Evolutionary conservation across 64 coral and sea anemone species (phyloP), one percentile per base, ranked within the genome.

Genomic region (Stichodactyla mertensii): DNA sequence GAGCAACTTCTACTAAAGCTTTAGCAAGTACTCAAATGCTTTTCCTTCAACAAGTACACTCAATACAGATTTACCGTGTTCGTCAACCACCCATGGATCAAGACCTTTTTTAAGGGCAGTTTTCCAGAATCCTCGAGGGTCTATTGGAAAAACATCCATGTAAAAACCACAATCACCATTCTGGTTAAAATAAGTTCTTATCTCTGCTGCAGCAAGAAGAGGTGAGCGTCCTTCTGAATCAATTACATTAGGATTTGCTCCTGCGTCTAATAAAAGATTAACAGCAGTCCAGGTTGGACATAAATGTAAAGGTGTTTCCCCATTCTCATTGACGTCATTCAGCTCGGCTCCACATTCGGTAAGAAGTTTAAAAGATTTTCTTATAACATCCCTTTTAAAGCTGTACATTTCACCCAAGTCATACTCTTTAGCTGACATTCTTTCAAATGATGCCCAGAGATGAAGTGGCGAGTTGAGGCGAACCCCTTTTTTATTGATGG

Each of bases 401-500:
- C 6, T 53, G 78, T 55, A 19, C 0, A 7, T 55, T 10, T 9
- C 67, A 71, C 26, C 13, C 19, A 22, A 8, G 18, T 27, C 67
- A 22, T 27, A 22, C 4, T 20, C 7, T n/a, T 20, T 9, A 27
- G 20, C 19, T 7, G 4, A 0, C 0, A 20, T 6, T 20, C 22
- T 0, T 24, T n/a, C 19, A 24, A 64, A n/a, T 59, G 57, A 51
- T 19, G 62, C 58, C 20, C 81, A 55, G 6, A 62, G 0, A 69
- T 89, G 87, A 51, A 31, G 31, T 6, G 79, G 18, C 3, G 87
- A n/a, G 79, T 88, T 88, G 52, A 70, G 13, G 55, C 54, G 24
- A 22, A 2, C 24, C 13, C 1, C 52, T 6, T 9, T 81, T 22
- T 55, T 16, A 0, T 20, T 54, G 4, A 18, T 53, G 52, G 18